A percentile compares a stretch with the other conserved stretches of the same genome.
phyloP scores from a whole-genome alignment of 1,140 invertebrate genomes.

The Pseudomyrmex concolor region DNA sequence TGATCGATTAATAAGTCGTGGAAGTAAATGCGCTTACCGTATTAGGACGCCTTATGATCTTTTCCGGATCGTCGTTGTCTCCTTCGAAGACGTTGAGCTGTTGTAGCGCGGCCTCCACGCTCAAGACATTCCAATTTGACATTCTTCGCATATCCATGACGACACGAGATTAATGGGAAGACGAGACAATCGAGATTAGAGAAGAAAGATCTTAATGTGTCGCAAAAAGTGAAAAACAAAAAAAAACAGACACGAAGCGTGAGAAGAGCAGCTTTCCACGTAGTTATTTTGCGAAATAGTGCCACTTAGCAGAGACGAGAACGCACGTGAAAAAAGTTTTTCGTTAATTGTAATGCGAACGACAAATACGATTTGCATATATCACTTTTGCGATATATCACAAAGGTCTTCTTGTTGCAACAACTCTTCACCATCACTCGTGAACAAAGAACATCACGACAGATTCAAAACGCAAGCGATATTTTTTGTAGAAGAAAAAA shows the following conservation, averaged over 20 bases:
- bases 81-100: constrained; percentile 78
- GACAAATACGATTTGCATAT: neutral
- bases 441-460: neutral
- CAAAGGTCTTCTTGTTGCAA: neutral
- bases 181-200: constrained; percentile 59
- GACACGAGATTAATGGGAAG: neutral
- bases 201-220: constrained; percentile 44
- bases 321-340: neutral
- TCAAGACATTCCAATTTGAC: constrained; percentile 84
- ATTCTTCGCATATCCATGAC: constrained; percentile 82
- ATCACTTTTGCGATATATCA: constrained; percentile 4
- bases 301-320: neutral
- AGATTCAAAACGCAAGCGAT: neutral
- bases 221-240: neutral
- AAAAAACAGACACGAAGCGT: constrained; percentile 4
- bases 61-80: constrained; percentile 60
- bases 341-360: constrained; percentile 22
- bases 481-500: neutral
- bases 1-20: too few species aligned
- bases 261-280: neutral
- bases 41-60: constrained; percentile 73
- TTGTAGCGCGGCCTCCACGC: constrained; percentile 81
- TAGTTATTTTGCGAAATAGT: constrained; percentile 11
- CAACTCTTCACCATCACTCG: neutral
- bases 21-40: constrained; percentile 69